Base-by-base conservation (phyloP, 2,888 invertebrate genomes). In the Diarsia mendica region DNA sequence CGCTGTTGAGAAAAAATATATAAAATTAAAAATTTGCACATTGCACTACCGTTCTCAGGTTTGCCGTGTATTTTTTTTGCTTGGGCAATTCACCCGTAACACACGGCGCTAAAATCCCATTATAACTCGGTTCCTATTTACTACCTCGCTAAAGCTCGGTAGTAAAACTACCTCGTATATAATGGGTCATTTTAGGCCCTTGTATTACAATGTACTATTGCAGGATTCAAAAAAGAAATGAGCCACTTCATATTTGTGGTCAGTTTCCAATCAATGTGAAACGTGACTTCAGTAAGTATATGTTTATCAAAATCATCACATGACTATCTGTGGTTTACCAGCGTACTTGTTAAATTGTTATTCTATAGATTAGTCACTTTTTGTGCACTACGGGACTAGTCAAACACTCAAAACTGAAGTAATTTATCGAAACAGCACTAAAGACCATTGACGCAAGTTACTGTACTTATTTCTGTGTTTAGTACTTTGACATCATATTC, bases 321-420 rank as follows among this genome's bases (percentile, higher is more conserved):
- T 39, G 23, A 46, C 15, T 23, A 10, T 61, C 51, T 79, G 69
- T 69, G 72, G 79, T 79, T 82, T 67, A 55, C 28, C 39, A 23
- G n/a, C 67, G 23, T 48, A 65, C 44, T 63, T 65, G 20, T 28
- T 64, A 65, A 79, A 78, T 71, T 46, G 44, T 28, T 55, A 74
- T 70, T 69, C 6, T 39, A n/a, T 65, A 78, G 39, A 71, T 78
- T 71, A 55, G 44, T 75, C 39, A 53, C 6, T 75, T 82, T 60
- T 71, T 75, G 33, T 74, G 33, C 44, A 61, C n/a, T 28, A 44
- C 11, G 58, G 75, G 75, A 33, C 49, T 70, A 75, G 51, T 60
- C 75, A 67, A 74, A 46, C 46, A 33, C n/a, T 44, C 23, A 20
- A 15, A 3, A 18, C 33, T 51, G n/a, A 58, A 80, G 61, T 65